Evolutionary conservation across 2,888 invertebrate genomes (phyloP), one percentile per base, ranked within the genome.

Genomic region (Oxycera nigricornis): DNA sequence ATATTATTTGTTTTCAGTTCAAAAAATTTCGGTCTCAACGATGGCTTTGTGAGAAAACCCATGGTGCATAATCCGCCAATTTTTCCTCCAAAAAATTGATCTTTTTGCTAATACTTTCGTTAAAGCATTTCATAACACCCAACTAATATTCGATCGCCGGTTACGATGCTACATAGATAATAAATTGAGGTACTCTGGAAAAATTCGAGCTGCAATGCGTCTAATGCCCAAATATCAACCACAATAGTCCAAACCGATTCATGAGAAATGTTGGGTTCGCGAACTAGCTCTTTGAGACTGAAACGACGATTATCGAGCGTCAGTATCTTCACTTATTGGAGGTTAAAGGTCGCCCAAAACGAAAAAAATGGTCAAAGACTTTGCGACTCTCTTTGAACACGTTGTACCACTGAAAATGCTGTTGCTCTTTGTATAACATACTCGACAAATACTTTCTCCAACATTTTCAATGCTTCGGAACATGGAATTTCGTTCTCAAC

Each of bases 371-470:
- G 39, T 67, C 20, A 67, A 67, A 17, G 67, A 22, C 39, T 17
- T 67, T 22, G 39, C 24, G 67, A 67, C 41, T 22, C 67, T 41
- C 67, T 67, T 67, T 67, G 41, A 67, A 67, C 39, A 41, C 41
- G 31, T 31, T 67, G 41, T 67, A 39, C 7, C 1, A 67, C n/a
- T 67, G 22, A 28, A 67, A 67, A 20, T 67, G 17, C 30, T 67
- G 4, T 67, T 67, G 39, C 14, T 39, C 52, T n/a, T 17, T 6
- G n/a, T 26, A 67, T 67, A 39, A 35, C 39, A 11, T 11, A 35
- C 39, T 11, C 39, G 39, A 6, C 11, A 35, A 35, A 35, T 7
- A 35, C 39, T 30, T 28, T 28, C 31, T 30, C 62, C 9, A 14
- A 6, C 30, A 62, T 62, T 26, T 30, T 30, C 31, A 35, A 35